Evolutionary conservation across 2,797 vertebrate genomes (phyloP), one percentile per base, ranked within the genome.

Genomic region (Sphenopsis melanotis): DNA sequence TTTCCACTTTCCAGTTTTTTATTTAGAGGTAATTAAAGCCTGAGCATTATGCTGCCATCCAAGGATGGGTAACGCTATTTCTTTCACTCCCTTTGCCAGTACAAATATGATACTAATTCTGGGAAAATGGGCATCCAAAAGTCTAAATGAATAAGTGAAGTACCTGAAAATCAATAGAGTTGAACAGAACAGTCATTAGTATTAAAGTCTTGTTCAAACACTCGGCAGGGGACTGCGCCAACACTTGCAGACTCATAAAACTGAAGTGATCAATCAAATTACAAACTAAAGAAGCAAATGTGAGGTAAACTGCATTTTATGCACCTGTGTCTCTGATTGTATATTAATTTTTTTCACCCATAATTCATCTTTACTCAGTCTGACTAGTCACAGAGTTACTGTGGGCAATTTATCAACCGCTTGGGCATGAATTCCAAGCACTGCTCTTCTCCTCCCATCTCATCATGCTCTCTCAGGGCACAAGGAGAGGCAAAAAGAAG

Each of bases 201-300:
- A 95, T 94, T 95, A 79, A 94, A 93, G 72, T 86, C 95, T 91
- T 94, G 93, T 72, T 93, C 81, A 85, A 95, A 94, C 68, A 93
- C 80, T 89, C 85, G 2, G 92, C 88, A 89, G 80, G 84, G 63
- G 74, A 93, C 81, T 53, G 68, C 18, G 63, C 91, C 92, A 95
- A 66, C 68, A 57, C 89, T 95, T 90, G 83, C 74, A 92, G 86
- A 63, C 70, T 86, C 88, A 39, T 85, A 86, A 92, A 90, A 92
- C 81, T 44, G 42, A 94, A 92, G 84, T 50, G 72, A 96, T 96
- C 83, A 91, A 95, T 95, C 91, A 96, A 87, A 95, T 94, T 95
- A 93, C 79, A 96, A 90, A 93, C 83, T 60, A 65, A 94, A 92
- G 89, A 41, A 86, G 90, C 30, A 90, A 96, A 92, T 83, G 42